Evolutionary conservation across 2,888 invertebrate species (phyloP), one percentile per base, ranked within the genome.

Genomic region (Morinoia aosen): DNA sequence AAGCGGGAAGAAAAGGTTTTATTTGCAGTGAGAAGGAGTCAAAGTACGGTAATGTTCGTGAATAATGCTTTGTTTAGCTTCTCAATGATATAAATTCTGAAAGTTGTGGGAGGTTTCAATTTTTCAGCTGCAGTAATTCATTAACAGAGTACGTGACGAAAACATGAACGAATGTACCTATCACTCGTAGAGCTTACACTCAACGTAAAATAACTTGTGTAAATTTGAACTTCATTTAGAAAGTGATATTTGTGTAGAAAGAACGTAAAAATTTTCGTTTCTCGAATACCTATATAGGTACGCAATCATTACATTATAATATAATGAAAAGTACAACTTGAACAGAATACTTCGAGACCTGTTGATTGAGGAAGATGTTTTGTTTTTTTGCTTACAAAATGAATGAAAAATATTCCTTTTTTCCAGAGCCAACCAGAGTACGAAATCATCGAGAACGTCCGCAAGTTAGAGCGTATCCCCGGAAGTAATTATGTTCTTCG

Each of bases 381-480:
- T 48, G 0, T 61, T 61, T 61, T 19, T 61, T 61, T 61, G 19
- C 12, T 19, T 16, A 61, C 12, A 8, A 61, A 61, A 61, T 76
- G 76, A 25, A 76, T 76, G 76, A 76, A 76, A 12, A 76, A 76
- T 76, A 90, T 91, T 61, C 61, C 95, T 95, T 95, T 95, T 33
- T 94, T 61, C 39, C 58, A 96, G 96, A 95, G 96, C 56, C 95
- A 96, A 61, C 96, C 96, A 4, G 91, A 96, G 76, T 95, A 95
- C 40, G 96, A 96, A 56, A 94, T 96, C 25, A 94, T 96, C 16
- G 96, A 96, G 88, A 96, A 96, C 91, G 97, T 98, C 94, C 98
- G 98, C 97, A 98, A 98, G 97, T 97, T 98, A 96, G 98, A 98
- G 97, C 97, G 98, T 97, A 98, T 98, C 97, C 97, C 98, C 33